Evolutionary conservation across 64 coral and sea anemone species (phyloP).

Genomic region (Orbicella faveolata): DNA sequence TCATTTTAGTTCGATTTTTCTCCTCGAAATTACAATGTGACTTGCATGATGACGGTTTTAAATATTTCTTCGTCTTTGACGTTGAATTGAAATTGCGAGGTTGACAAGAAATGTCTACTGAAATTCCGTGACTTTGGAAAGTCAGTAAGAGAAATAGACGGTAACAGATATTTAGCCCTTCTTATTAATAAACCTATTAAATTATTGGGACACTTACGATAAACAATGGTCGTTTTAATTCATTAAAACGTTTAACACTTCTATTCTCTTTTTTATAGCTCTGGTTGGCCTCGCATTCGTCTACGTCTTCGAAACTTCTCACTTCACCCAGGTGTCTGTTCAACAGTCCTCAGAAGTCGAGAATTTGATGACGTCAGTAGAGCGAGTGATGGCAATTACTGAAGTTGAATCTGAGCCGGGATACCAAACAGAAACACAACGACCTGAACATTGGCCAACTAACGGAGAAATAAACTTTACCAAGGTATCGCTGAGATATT

Average conservation of each 20-base stretch:
- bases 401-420: conserved; percentile 52
- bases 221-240: neutral
- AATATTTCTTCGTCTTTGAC: no score
- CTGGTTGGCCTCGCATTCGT: conserved; percentile 37
- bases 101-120: no score
- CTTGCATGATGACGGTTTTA: no score
- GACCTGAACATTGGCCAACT: conserved; percentile 43
- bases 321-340: conserved; percentile 33
- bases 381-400: conserved; percentile 52
- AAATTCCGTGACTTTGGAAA: no score
- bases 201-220: no score
- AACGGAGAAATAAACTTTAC: conserved; percentile 44
- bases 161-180: no score
- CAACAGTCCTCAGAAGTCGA: conserved; percentile 48
- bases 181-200: no score
- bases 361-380: conserved; percentile 66
- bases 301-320: conserved; percentile 34
- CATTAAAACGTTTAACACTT: neutral
- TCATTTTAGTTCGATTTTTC: no score
- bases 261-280: conserved; percentile 3
- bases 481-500: conserved; percentile 43
- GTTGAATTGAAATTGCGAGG: no score
- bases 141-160: no score
- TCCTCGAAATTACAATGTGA: no score
- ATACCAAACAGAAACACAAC: conserved; percentile 7